Evolutionary conservation across 1,140 invertebrate species (phyloP).

Genomic region (Scaptodrosophila lebanonensis): DNA sequence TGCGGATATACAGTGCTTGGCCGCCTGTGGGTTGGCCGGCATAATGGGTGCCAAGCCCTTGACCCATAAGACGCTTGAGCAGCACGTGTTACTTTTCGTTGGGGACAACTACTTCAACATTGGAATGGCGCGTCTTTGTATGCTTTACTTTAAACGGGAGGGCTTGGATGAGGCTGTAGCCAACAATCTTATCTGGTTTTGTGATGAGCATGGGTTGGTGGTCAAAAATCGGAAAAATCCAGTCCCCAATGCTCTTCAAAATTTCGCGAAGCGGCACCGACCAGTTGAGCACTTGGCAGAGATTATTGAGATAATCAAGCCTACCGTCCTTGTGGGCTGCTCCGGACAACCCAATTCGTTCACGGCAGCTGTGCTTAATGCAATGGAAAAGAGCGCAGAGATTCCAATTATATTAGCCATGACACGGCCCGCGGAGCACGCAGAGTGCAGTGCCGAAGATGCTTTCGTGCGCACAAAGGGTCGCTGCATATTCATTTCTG

Average conservation of each 20-base stretch:
- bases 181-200: slow-evolving; percentile 85
- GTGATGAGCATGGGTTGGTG: slow-evolving; percentile 84
- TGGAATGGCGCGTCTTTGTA: slow-evolving; percentile 91
- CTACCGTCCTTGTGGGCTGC: slow-evolving; percentile 91
- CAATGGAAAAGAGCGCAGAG: slow-evolving; percentile 82
- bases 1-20: slow-evolving; percentile 96
- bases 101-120: slow-evolving; percentile 94
- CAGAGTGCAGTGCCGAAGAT: slow-evolving; percentile 96
- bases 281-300: slow-evolving; percentile 86
- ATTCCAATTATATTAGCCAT: slow-evolving; percentile 94
- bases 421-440: slow-evolving; percentile 94
- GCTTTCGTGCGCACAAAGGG: slow-evolving; percentile 90
- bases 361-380: slow-evolving; percentile 87
- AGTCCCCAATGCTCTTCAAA: slow-evolving; percentile 85
- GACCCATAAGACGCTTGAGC: slow-evolving; percentile 86
- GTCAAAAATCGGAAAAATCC: slow-evolving; percentile 86
- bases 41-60: slow-evolving; percentile 89
- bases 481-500: slow-evolving; percentile 91
- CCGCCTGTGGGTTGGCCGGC: slow-evolving; percentile 93
- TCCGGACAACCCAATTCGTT: slow-evolving; percentile 91
- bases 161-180: slow-evolving; percentile 86
- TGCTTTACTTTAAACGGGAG: slow-evolving; percentile 91
- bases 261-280: slow-evolving; percentile 85
- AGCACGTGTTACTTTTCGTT: slow-evolving; percentile 93
- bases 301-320: slow-evolving; percentile 87